A percentile compares a stretch with the other conserved stretches of the same genome.
These are phyloP conservation scores for Leucophenga montana DNA, from an alignment of 2,888 invertebrate genomes.

Conservation along the genomic window DNA sequence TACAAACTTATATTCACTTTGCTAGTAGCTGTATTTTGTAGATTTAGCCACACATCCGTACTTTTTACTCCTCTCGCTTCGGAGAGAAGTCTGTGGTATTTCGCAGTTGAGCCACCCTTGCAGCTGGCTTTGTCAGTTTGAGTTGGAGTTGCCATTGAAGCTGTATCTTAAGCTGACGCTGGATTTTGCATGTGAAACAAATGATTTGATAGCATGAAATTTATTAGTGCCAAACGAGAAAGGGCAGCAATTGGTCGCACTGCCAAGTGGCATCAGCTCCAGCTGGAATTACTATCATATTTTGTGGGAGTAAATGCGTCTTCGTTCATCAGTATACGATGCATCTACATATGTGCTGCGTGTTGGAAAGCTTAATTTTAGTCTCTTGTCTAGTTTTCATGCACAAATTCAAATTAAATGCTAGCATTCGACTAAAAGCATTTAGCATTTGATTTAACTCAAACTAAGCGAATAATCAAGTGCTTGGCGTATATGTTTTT, in stretches of 20 bases:
- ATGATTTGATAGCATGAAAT: slow-evolving; percentile 26
- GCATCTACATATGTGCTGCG: slow-evolving; percentile 27
- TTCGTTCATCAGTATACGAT: slow-evolving; percentile 11
- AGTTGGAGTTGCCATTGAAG: background rate
- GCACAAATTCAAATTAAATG: slow-evolving; percentile 15
- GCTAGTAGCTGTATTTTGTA: slow-evolving; percentile 2
- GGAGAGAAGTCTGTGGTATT: slow-evolving; percentile 5
- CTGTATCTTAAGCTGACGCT: background rate
- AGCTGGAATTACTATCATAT: background rate
- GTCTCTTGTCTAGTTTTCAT: background rate
- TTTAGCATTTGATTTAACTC: too few relatives aligned
- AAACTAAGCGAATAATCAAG: too few relatives aligned
- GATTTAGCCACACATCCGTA: background rate
- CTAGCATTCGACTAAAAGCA: too few relatives aligned
- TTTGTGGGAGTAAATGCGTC: slow-evolving; percentile 15
- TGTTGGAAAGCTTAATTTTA: slow-evolving; percentile 12
- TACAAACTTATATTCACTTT: background rate
- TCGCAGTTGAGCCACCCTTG: background rate
- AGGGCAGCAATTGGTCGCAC: background rate
- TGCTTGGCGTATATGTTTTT: too few relatives aligned
- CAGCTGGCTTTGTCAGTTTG: background rate
- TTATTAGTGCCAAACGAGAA: slow-evolving; percentile 20
- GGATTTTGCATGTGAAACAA: slow-evolving; percentile 8
- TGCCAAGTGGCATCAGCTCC: background rate
- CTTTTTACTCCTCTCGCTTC: slow-evolving; percentile 8